Percentiles rank a stretch among this genome's conserved stretches.
phyloP scores from a whole-genome alignment of 2,888 invertebrate genomes.

The Archips xylosteana region DNA sequence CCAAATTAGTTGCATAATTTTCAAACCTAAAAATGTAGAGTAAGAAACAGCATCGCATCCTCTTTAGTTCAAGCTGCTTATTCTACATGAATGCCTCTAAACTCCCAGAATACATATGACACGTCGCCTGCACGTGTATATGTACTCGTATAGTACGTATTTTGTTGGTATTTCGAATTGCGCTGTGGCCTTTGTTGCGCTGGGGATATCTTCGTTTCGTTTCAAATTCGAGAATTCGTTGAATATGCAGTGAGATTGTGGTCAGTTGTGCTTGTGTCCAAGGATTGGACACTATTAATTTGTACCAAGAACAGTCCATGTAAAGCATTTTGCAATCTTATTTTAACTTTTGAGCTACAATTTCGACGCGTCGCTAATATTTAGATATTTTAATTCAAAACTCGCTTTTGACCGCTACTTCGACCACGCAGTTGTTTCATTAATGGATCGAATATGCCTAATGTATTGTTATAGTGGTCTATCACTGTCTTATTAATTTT shows the following conservation, averaged over 20 bases:
- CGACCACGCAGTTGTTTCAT: too few species aligned
- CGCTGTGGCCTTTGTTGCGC: neutral
- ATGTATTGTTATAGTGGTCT: too few species aligned
- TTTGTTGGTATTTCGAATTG: conserved; percentile 17
- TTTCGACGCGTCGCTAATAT: too few species aligned
- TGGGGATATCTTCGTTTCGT: conserved; percentile 14
- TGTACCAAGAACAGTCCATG: neutral
- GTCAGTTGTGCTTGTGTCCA: neutral
- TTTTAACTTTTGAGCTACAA: too few species aligned
- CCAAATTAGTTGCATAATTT: too few species aligned
- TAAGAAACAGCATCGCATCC: neutral
- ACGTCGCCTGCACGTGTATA: neutral
- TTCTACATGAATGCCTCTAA: neutral
- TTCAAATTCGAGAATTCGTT: conserved; percentile 11
- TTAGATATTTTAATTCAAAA: too few species aligned
- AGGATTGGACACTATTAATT: neutral
- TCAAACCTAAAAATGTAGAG: too few species aligned
- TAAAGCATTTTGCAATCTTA: too few species aligned
- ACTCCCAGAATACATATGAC: neutral
- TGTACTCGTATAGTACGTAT: neutral
- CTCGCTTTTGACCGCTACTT: too few species aligned
- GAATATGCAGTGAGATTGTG: neutral
- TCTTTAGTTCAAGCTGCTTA: conserved; percentile 13
- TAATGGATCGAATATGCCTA: too few species aligned
- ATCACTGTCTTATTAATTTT: too few species aligned